Percentiles rank a stretch among this genome's conserved stretches.
phyloP scores from a whole-genome alignment of 2,888 invertebrate genomes.

The Trachelus iudaicus region DNA sequence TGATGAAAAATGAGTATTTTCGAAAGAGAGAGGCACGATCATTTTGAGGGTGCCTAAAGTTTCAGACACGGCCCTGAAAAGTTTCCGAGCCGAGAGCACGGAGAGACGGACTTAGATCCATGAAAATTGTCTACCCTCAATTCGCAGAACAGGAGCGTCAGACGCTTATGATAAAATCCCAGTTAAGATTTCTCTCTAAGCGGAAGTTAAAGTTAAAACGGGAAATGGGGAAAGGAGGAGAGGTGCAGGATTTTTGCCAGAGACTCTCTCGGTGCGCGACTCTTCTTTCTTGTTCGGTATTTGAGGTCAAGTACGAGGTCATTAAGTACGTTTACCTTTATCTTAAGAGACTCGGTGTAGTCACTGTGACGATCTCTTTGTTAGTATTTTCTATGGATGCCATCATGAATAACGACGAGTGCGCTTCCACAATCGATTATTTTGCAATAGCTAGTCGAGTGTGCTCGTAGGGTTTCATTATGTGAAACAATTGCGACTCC shows the following conservation, averaged over 20 bases:
- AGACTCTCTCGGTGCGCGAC: background rate
- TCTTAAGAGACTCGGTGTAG: background rate
- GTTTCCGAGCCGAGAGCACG: background rate
- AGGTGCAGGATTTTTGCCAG: background rate
- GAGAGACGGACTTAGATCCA: slow-evolving; percentile 16
- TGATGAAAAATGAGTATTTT: no score
- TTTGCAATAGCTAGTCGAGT: slow-evolving; percentile 8
- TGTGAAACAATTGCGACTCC: slow-evolving; percentile 25
- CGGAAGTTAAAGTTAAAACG: background rate
- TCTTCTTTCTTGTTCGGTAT: background rate
- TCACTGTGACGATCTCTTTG: background rate
- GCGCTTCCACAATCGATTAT: slow-evolving; percentile 37
- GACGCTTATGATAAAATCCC: slow-evolving; percentile 11
- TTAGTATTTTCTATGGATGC: background rate
- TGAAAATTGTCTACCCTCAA: slow-evolving; percentile 17
- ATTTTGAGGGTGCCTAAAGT: background rate
- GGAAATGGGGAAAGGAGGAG: background rate
- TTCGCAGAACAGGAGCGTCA: slow-evolving; percentile 9
- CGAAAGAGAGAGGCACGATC: background rate
- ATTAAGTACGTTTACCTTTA: background rate
- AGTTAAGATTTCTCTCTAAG: slow-evolving; percentile 2
- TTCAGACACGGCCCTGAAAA: background rate
- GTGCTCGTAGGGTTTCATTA: background rate
- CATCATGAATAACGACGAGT: slow-evolving; percentile 4
- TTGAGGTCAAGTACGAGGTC: background rate